Base-by-base conservation (phyloP, 2,797 vertebrate species). In the Thalassophryne amazonica region DNA sequence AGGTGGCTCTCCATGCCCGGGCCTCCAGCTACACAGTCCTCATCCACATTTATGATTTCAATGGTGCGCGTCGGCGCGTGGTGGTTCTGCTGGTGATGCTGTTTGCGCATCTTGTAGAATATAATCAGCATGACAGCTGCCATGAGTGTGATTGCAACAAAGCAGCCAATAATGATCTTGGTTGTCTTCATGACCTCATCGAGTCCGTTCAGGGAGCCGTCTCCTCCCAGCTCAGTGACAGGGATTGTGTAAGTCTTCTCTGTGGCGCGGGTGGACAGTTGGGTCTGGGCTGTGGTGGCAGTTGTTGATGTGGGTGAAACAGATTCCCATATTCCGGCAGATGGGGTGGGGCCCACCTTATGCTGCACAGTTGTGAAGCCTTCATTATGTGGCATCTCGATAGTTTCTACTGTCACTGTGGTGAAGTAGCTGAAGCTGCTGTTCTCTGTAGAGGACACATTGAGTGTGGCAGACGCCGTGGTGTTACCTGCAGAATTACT, bases 171-270 rank as follows among this genome's bases (percentile, higher is more conserved):
- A 69, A 99, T 99, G 82, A 99, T 99, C 91, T 99, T 99, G 61
- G 97, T 99, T 25, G 97, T 99, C 87, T 99, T 99, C 97, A 99
- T 99, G 57, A 99, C 97, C 86, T 99, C 97, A 60, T 99, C 97
- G 54, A 99, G 90, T 56, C 96, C 96, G 5, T 89, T 91, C 0
- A 95, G 92, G 15, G 94, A 92, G 57, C 93, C 92, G 3, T 96
- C 94, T 16, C 88, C 93, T 35, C 86, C 91, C 16, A 84, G 31
- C 58, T 94, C 93, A 1, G 97, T 99, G 56, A 97, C 92, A 0
- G 97, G 91, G 78, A 96, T 90, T 15, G 95, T 97, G 86, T 94
- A 94, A 0, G 92, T 92, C 82, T 94, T 98, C 76, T 98, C 97
- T 11, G 94, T 96, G 3, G 93, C 87, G 39, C 92, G 95, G 80